Percentiles rank a stretch among this genome's conserved stretches.
Conservation (phyloP, 2,797 vertebrate species). For the Alcedo atthis region DNA sequence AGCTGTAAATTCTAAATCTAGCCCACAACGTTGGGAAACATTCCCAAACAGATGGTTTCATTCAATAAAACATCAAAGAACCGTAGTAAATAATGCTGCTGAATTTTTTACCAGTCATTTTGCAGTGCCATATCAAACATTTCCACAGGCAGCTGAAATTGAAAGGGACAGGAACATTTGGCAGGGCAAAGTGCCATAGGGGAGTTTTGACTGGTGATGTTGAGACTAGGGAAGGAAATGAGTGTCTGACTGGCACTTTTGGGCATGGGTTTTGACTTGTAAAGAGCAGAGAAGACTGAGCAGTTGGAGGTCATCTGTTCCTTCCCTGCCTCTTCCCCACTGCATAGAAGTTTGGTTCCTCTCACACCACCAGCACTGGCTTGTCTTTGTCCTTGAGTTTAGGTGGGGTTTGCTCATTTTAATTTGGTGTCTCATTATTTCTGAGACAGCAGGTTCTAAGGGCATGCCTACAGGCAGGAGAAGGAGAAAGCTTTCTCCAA, state of each 20-base stretch:
- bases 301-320: neutral
- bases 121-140: constrained; percentile 7
- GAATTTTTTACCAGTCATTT: constrained; percentile 50
- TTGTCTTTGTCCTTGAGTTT: neutral
- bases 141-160: constrained; percentile 39
- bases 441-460: neutral
- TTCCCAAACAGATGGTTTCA: constrained; percentile 45
- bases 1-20: constrained; percentile 44
- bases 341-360: neutral
- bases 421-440: neutral
- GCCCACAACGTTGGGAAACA: neutral
- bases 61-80: constrained; percentile 63
- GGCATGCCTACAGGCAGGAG: neutral
- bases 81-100: constrained; percentile 47
- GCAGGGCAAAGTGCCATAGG: neutral
- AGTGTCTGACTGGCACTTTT: neutral
- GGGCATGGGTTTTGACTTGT: neutral
- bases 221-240: neutral
- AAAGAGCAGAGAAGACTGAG: neutral
- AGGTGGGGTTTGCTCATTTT: neutral
- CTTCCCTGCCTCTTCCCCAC: neutral
- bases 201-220: neutral
- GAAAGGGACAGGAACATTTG: constrained; percentile 37
- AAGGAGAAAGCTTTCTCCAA: neutral
- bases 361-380: neutral